Percentiles rank a stretch among this genome's conserved stretches.
These are phyloP conservation scores for Sorex araneus DNA, from an alignment of 2,113 vertebrate species.

Conservation along the genomic window DNA sequence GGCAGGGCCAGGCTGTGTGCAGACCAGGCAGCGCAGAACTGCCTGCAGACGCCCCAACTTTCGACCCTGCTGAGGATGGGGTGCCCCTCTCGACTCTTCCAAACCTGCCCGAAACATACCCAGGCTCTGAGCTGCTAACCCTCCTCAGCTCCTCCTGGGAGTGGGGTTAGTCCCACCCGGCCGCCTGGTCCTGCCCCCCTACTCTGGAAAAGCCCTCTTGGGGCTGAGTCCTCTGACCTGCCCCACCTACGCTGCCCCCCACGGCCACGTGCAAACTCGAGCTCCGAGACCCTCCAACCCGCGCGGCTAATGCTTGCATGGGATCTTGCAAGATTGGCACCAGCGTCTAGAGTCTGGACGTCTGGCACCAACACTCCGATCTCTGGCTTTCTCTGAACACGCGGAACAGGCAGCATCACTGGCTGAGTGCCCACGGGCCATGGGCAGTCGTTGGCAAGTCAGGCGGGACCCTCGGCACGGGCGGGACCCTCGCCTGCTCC, in stretches of 20 bases:
- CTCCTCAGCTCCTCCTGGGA: neutral
- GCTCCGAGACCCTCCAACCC: too few relatives aligned
- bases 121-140: neutral
- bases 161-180: neutral
- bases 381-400: neutral
- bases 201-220: neutral
- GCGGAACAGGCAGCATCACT: neutral
- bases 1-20: neutral
- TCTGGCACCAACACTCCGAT: neutral
- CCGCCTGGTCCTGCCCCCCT: neutral
- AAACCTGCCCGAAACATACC: neutral
- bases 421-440: too few relatives aligned
- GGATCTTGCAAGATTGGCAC: neutral
- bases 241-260: neutral
- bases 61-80: neutral
- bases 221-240: too few relatives aligned
- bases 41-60: neutral
- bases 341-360: neutral
- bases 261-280: too few relatives aligned
- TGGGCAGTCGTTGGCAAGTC: neutral
- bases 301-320: too few relatives aligned
- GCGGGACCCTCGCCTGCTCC: neutral
- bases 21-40: neutral
- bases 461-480: neutral
- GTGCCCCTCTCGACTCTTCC: neutral